phyloP scores from a whole-genome alignment of 2,113 vertebrate species.

The Sardina pilchardus region DNA sequence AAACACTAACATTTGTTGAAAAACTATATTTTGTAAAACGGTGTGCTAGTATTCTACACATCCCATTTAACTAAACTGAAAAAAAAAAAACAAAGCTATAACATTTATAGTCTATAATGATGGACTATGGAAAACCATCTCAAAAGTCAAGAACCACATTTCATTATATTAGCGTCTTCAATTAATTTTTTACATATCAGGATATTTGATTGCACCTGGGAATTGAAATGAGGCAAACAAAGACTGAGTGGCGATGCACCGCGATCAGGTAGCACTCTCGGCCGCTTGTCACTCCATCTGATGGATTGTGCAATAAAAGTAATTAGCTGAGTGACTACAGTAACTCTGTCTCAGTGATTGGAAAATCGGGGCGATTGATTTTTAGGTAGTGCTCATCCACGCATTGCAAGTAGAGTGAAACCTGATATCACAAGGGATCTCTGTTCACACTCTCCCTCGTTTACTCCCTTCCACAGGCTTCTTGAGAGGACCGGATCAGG shows the following conservation, averaged over 20 bases:
- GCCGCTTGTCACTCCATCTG: constrained; percentile 79
- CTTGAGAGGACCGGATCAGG: constrained; percentile 73
- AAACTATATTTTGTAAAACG: not conserved
- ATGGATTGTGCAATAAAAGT: constrained; percentile 89
- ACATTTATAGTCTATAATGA: not conserved
- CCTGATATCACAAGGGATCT: constrained; percentile 64
- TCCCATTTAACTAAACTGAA: not conserved
- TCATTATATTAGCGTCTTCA: not conserved
- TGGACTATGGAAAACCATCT: not conserved
- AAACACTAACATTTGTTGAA: not conserved
- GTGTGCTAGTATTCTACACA: not conserved
- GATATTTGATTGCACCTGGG: constrained; percentile 71
- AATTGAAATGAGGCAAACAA: constrained; percentile 82
- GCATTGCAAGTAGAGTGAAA: constrained; percentile 56
- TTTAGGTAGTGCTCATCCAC: constrained; percentile 63
- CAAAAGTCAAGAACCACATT: not conserved
- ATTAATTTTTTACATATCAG: constrained; percentile 42
- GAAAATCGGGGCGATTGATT: constrained; percentile 80
- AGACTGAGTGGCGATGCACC: constrained; percentile 54
- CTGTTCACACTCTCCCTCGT: constrained; percentile 61
- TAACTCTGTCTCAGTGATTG: constrained; percentile 69
- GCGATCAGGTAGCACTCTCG: not conserved
- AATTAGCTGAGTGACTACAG: constrained; percentile 65
- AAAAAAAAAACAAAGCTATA: not conserved
- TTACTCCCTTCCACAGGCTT: constrained; percentile 59